A percentile compares a stretch with the other conserved stretches of the same genome.
These are phyloP conservation scores for Drosophila subpulchrella DNA, from an alignment of 1,140 invertebrate genomes.

Conservation along the genomic window DNA sequence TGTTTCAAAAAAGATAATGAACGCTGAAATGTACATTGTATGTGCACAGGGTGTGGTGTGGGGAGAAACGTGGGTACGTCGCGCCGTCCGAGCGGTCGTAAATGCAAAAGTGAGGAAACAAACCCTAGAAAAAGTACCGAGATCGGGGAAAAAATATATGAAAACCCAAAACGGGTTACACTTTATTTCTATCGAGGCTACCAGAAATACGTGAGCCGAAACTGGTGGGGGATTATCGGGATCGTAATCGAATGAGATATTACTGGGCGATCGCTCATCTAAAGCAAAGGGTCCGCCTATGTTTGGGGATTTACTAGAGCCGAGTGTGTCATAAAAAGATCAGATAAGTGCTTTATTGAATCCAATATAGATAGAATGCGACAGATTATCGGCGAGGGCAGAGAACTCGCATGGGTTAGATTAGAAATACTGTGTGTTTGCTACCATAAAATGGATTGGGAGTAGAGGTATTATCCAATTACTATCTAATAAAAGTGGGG, in stretches of 20 bases:
- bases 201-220: conserved; percentile 36
- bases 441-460: conserved; percentile 6
- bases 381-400: conserved; percentile 15
- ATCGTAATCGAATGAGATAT: conserved; percentile 49
- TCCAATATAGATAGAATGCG: conserved; percentile 22
- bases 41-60: conserved; percentile 33
- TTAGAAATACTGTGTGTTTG: conserved; percentile 3
- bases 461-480: conserved; percentile 30
- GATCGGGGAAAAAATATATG: conserved; percentile 7
- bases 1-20: conserved; percentile 82
- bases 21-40: conserved; percentile 64
- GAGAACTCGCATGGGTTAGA: conserved; percentile 10
- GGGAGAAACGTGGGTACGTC: conserved; percentile 4
- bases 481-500: conserved; percentile 23
- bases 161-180: conserved; percentile 43
- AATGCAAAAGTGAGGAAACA: conserved; percentile 48
- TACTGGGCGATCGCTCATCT: conserved; percentile 34
- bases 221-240: conserved; percentile 25
- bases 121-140: conserved; percentile 43
- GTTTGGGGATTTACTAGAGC: conserved; percentile 30
- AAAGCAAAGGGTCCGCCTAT: conserved; percentile 2
- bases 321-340: conserved; percentile 34
- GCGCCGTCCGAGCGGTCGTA: conserved; percentile 21
- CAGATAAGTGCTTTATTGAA: conserved; percentile 39
- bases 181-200: conserved; percentile 27